A percentile compares a stretch with the other conserved stretches of the same genome.
Evolutionary conservation across 1,140 invertebrate genomes (phyloP).

Genomic region (Catajapyx aquilonaris): DNA sequence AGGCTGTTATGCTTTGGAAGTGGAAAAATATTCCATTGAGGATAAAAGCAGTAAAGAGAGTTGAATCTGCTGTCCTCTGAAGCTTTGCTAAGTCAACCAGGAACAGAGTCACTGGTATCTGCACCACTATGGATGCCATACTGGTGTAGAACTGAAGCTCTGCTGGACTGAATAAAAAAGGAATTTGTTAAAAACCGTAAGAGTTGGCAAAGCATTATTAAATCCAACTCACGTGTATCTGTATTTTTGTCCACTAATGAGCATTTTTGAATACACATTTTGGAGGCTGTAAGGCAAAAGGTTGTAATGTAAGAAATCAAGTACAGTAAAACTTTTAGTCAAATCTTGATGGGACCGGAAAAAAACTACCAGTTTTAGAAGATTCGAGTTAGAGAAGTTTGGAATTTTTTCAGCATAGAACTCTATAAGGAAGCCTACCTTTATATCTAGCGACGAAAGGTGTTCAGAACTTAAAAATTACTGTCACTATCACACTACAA

Average conservation of each 20-base stretch:
- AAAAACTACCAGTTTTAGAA: too few relatives aligned
- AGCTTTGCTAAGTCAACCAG: slow-evolving; percentile 37
- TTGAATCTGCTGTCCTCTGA: slow-evolving; percentile 21
- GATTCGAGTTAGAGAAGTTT: too few relatives aligned
- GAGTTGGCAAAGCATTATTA: not conserved
- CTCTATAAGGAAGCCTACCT: too few relatives aligned
- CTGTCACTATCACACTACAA: too few relatives aligned
- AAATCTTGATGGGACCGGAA: too few relatives aligned
- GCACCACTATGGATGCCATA: slow-evolving; percentile 52
- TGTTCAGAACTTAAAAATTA: too few relatives aligned
- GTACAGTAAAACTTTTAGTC: too few relatives aligned
- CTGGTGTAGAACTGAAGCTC: slow-evolving; percentile 72
- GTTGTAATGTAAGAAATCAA: too few relatives aligned
- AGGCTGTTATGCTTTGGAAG: slow-evolving; percentile 69
- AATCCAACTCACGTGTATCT: slow-evolving; percentile 48
- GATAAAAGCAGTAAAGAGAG: slow-evolving; percentile 36
- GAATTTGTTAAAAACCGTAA: slow-evolving; percentile 3
- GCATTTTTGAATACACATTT: slow-evolving; percentile 67
- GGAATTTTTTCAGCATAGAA: too few relatives aligned
- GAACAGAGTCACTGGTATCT: slow-evolving; percentile 49
- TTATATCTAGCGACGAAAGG: too few relatives aligned
- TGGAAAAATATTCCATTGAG: slow-evolving; percentile 68
- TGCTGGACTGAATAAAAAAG: slow-evolving; percentile 37
- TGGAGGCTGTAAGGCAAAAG: slow-evolving; percentile 34
- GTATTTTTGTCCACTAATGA: slow-evolving; percentile 56